A percentile compares a stretch with the other conserved stretches of the same genome.
phyloP scores from a whole-genome alignment of 1,140 invertebrate species.

The Eriosoma lanigerum region DNA sequence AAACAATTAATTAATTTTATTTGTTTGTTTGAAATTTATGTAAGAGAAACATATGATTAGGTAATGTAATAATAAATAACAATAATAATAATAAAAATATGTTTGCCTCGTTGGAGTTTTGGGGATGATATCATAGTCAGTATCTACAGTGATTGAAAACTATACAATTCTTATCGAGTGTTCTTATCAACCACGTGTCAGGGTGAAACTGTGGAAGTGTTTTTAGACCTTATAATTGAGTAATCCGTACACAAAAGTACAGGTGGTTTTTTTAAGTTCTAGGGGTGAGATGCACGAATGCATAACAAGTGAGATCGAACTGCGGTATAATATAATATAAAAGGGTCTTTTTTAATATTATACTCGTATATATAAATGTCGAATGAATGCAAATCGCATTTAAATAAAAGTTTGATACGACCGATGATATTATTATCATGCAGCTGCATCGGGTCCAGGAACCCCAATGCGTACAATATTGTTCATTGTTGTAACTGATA shows the following conservation, averaged over 20 bases:
- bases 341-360: slow-evolving; percentile 23
- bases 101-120: neutral
- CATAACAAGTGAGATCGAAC: slow-evolving; percentile 45
- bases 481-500: no score
- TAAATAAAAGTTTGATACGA: slow-evolving; percentile 51
- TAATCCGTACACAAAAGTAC: slow-evolving; percentile 49
- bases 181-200: slow-evolving; percentile 30
- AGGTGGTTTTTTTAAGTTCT: slow-evolving; percentile 37
- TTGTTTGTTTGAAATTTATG: neutral
- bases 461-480: neutral
- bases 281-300: slow-evolving; percentile 42
- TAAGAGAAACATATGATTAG: neutral
- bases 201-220: slow-evolving; percentile 46
- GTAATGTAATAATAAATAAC: no score
- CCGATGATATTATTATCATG: slow-evolving; percentile 35
- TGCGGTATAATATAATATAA: slow-evolving; percentile 12
- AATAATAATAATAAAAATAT: neutral
- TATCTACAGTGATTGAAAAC: neutral
- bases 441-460: slow-evolving; percentile 24
- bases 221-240: slow-evolving; percentile 45
- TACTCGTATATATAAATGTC: slow-evolving; percentile 33
- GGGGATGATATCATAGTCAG: neutral
- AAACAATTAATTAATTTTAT: neutral
- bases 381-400: slow-evolving; percentile 50
- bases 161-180: slow-evolving; percentile 30